Conservation (phyloP, 1,140 invertebrate species). For the Scylla paramamosain region DNA sequence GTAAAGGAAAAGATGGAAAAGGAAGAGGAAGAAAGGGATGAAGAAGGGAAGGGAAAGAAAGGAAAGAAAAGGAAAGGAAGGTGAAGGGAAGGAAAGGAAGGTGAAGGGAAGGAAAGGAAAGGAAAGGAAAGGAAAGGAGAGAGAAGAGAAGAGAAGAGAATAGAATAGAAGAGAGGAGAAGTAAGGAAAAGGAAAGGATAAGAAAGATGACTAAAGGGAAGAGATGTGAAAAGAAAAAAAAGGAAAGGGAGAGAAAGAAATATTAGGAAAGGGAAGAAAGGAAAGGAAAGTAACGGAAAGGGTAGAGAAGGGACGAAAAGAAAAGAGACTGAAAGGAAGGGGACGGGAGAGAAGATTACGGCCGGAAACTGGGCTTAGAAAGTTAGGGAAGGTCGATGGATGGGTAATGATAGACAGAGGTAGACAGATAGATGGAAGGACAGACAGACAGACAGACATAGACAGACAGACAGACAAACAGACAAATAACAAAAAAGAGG, state of each 20-base stretch:
- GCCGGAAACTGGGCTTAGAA: too few species aligned
- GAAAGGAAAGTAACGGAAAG: background rate
- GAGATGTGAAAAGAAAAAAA: background rate
- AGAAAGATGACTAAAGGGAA: background rate
- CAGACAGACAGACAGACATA: too few species aligned
- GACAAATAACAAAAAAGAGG: background rate
- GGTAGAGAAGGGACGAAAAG: background rate
- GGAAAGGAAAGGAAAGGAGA: background rate
- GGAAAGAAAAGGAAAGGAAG: background rate
- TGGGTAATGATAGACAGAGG: background rate
- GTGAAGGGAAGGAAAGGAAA: background rate
- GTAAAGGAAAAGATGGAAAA: background rate
- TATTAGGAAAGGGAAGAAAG: background rate
- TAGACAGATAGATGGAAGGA: too few species aligned
- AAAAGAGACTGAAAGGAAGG: background rate
- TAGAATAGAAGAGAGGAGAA: background rate
- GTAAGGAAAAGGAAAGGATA: background rate
- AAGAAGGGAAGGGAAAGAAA: too few species aligned
- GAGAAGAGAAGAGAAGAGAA: background rate
- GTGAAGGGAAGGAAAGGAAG: too few species aligned
- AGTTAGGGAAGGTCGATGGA: background rate
- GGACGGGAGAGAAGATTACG: too few species aligned
- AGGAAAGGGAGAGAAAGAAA: too few species aligned
- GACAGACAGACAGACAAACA: background rate
- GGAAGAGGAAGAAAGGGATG: background rate